Percentiles rank a stretch among this genome's conserved stretches.
Evolutionary conservation across 2,888 invertebrate genomes (phyloP).

Genomic region (Oscheius sp.): DNA sequence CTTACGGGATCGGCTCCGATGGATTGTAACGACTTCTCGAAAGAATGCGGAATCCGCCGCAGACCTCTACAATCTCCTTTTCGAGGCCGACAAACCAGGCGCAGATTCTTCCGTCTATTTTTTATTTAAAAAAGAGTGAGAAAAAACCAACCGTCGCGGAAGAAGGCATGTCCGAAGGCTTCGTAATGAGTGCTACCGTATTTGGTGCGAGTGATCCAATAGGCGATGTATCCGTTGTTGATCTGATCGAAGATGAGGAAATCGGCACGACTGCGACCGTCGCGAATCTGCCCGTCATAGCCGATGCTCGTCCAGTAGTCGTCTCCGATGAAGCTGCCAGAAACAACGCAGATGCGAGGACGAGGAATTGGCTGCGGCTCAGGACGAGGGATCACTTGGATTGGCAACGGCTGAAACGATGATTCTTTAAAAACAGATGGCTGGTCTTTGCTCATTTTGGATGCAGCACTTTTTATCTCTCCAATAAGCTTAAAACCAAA

Average conservation of each 20-base stretch:
- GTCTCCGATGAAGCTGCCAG: slow-evolving; percentile 44
- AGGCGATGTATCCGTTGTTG: slow-evolving; percentile 47
- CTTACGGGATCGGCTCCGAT: slow-evolving; percentile 40
- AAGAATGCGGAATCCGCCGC: slow-evolving; percentile 59
- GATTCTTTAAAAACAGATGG: background rate
- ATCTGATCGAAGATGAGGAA: slow-evolving; percentile 49
- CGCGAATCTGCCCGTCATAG: slow-evolving; percentile 49
- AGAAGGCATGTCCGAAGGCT: slow-evolving; percentile 55
- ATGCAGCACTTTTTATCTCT: background rate
- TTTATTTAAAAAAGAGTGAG: background rate
- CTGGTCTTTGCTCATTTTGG: background rate
- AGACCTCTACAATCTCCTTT: slow-evolving; percentile 49
- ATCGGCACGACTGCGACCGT: slow-evolving; percentile 44
- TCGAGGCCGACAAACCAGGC: slow-evolving; percentile 52
- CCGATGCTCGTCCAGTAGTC: slow-evolving; percentile 59
- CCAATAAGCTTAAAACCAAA: too few species aligned
- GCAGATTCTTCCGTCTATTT: slow-evolving; percentile 36
- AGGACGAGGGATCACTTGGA: slow-evolving; percentile 5
- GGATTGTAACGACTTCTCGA: slow-evolving; percentile 40
- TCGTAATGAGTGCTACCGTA: slow-evolving; percentile 51
- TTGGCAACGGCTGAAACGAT: background rate
- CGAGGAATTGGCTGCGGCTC: too few species aligned
- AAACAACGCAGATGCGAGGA: slow-evolving; percentile 21
- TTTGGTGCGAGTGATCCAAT: slow-evolving; percentile 54
- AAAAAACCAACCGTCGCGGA: slow-evolving; percentile 23